Evolutionary conservation across 2,888 invertebrate genomes (phyloP).

Genomic region (Scaptomyza flava): DNA sequence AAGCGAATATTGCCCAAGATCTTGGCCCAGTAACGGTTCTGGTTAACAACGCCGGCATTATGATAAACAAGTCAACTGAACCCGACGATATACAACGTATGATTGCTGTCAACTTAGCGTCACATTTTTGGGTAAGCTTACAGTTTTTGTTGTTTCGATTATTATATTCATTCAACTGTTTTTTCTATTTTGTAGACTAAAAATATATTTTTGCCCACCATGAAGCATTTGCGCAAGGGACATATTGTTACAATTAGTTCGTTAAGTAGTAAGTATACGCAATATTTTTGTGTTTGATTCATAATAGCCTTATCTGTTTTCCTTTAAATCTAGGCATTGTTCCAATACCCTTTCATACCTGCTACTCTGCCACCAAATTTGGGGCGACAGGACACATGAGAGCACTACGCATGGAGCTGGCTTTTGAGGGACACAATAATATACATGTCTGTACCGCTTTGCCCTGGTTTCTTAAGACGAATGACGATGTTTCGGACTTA

Average conservation of each 20-base stretch:
- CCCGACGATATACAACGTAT: slow-evolving; percentile 80
- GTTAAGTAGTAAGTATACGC: slow-evolving; percentile 56
- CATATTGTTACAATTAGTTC: slow-evolving; percentile 83
- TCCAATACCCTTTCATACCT: slow-evolving; percentile 41
- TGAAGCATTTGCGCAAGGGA: slow-evolving; percentile 81
- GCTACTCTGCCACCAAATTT: slow-evolving; percentile 82
- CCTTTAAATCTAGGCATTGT: slow-evolving; percentile 39
- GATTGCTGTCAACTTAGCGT: slow-evolving; percentile 83
- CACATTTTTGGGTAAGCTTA: slow-evolving; percentile 83
- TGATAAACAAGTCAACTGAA: slow-evolving; percentile 56
- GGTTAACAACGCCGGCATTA: slow-evolving; percentile 84
- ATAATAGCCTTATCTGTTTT: too few relatives aligned
- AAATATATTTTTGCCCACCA: slow-evolving; percentile 81
- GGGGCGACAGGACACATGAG: slow-evolving; percentile 81
- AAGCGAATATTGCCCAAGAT: slow-evolving; percentile 64
- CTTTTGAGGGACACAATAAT: slow-evolving; percentile 49
- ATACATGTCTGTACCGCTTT: slow-evolving; percentile 74
- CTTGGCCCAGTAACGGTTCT: slow-evolving; percentile 83
- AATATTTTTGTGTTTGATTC: neutral
- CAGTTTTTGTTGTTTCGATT: neutral
- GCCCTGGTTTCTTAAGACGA: slow-evolving; percentile 82
- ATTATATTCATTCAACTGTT: neutral
- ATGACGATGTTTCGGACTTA: slow-evolving; percentile 41
- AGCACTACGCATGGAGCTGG: slow-evolving; percentile 75
- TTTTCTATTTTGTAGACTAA: slow-evolving; percentile 71